Evolutionary conservation across 92 coral and sea anemone genomes (phyloP), one percentile per base, ranked within the genome.

Genomic region (Phenganax subtilis): DNA sequence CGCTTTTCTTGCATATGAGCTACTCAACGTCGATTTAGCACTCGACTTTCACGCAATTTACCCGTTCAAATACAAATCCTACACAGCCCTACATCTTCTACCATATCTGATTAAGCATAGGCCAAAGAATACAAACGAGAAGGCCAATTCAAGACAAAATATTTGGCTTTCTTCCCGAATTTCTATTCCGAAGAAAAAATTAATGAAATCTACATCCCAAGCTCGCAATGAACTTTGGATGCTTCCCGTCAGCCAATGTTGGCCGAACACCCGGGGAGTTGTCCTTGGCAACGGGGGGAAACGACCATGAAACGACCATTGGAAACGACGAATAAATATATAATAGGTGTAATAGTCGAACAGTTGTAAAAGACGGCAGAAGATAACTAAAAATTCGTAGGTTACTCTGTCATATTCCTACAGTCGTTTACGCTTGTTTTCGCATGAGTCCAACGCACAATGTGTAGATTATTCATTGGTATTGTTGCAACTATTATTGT

Each of bases 261-360:
- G 29, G 58, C 58, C 31, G 15, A 55, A 56, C 51, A 12, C 80
- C 76, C 83, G 88, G 73, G 97, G 97, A 84, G 97, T 91, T 88
- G 97, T 87, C 93, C 97, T 80, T 91, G 88, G 97, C 97, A 89
- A 91, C 93, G 75, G 74, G 17, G 54, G 10, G 47, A 37, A 37
- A 37, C 47, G 47, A 37, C 47, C 47, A 37, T 37, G 47, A 37
- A 37, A 37, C 47, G 47, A 37, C 47, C 47, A 37, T 37, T 20
- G 25, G 47, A 37, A 37, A 37, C 47, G 47, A 37, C 47, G 47
- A 37, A 37, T 37, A 37, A 37, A 37, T 37, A 37, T 37, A 37
- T 37, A 37, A 37, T 5, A 37, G 3, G 47, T 5, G 47, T 37
- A 37, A 37, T 20, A 37, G 47, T 37, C 5, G 47, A 37, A 37